A percentile compares a stretch with the other conserved stretches of the same genome.
Evolutionary conservation across 1,140 invertebrate species (phyloP).

Genomic region (Spodoptera frugiperda): DNA sequence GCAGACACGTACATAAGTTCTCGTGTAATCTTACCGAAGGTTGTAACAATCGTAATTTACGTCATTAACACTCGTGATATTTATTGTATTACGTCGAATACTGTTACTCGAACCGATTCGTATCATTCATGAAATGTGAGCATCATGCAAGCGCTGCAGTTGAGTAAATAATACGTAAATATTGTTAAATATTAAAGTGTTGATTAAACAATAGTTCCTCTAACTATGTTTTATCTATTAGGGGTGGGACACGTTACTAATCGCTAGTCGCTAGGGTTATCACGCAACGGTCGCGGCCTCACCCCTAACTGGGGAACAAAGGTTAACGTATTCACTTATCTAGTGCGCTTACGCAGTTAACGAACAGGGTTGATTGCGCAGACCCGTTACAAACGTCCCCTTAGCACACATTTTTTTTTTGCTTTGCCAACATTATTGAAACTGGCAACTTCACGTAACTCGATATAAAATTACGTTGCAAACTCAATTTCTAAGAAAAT

Average conservation of each 20-base stretch:
- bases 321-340: constrained; percentile 75
- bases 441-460: background rate
- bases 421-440: background rate
- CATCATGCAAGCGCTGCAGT: background rate
- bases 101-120: background rate
- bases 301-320: constrained; percentile 59
- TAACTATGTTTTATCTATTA: constrained; percentile 45
- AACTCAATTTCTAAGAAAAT: background rate
- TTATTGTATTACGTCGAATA: constrained; percentile 41
- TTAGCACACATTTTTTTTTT: constrained; percentile 38
- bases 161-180: no score
- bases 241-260: constrained; percentile 55
- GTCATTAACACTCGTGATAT: constrained; percentile 52
- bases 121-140: constrained; percentile 28
- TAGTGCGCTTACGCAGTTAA: constrained; percentile 44
- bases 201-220: constrained; percentile 32
- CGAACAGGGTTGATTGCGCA: constrained; percentile 53
- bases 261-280: constrained; percentile 50
- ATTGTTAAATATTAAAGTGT: constrained; percentile 29
- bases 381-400: constrained; percentile 46
- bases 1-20: constrained; percentile 52
- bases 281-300: constrained; percentile 57
- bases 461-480: background rate
- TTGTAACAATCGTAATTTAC: constrained; percentile 55
- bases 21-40: constrained; percentile 50